Conservation (phyloP, 1,140 invertebrate genomes). For the Phymorhynchus buccinoides region DNA sequence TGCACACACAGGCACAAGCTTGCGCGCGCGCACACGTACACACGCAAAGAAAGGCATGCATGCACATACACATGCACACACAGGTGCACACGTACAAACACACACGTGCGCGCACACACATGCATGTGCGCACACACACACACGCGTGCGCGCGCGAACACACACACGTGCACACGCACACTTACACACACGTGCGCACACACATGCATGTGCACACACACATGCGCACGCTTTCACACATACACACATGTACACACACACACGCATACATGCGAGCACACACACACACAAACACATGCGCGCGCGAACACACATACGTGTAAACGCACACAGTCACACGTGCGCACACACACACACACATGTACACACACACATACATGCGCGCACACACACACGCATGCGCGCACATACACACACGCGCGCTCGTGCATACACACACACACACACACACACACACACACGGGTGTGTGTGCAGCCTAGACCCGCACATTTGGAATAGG, state of each 20-base stretch:
- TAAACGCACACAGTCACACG: too few species aligned
- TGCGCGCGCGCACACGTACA: not conserved
- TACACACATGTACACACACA: not conserved
- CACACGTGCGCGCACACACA: not conserved
- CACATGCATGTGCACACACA: not conserved
- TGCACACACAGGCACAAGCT: too few species aligned
- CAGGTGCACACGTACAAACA: not conserved
- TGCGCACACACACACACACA: too few species aligned
- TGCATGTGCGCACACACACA: not conserved
- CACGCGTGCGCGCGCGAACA: not conserved
- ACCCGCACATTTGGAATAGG: too few species aligned
- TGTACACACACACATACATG: too few species aligned
- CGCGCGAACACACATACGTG: too few species aligned
- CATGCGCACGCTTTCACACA: not conserved
- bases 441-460: too few species aligned
- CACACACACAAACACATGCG: too few species aligned
- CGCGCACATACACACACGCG: too few species aligned
- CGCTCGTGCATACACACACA: too few species aligned
- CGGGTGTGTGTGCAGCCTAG: too few species aligned
- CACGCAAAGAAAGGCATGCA: not conserved
- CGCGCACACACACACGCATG: too few species aligned
- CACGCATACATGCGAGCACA: not conserved
- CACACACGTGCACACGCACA: slow-evolving; percentile 13
- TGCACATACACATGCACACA: slow-evolving; percentile 11
- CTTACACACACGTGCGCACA: slow-evolving; percentile 10